phyloP scores from a whole-genome alignment of 1,140 invertebrate genomes.

The Sinella curviseta region DNA sequence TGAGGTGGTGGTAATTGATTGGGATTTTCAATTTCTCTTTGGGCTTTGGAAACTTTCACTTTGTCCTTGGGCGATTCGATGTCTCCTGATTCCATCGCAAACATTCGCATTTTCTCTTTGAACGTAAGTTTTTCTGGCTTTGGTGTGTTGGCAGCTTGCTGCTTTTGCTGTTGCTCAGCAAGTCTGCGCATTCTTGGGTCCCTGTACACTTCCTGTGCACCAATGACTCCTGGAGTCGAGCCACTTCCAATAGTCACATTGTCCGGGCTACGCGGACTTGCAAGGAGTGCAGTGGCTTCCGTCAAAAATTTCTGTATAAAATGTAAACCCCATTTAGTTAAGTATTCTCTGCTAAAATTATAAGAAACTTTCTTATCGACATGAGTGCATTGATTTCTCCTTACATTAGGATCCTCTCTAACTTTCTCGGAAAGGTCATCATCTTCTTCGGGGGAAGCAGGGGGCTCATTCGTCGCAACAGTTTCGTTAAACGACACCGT shows the following conservation, averaged over 20 bases:
- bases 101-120: conserved; percentile 97
- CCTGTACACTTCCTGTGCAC: conserved; percentile 56
- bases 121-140: conserved; percentile 88
- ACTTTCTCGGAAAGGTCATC: conserved; percentile 62
- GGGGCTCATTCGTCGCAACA: conserved; percentile 61
- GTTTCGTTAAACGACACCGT: conserved; percentile 76
- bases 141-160: conserved; percentile 64
- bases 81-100: conserved; percentile 88
- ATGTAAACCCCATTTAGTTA: no score
- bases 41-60: conserved; percentile 88
- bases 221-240: conserved; percentile 70
- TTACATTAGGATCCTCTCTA: conserved; percentile 78
- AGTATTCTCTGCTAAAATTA: not conserved
- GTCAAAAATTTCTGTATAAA: conserved; percentile 72
- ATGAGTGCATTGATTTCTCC: conserved; percentile 46
- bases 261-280: conserved; percentile 70
- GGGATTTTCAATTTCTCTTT: conserved; percentile 76
- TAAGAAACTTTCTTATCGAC: not conserved
- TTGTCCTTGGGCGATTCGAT: conserved; percentile 83
- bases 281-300: conserved; percentile 73
- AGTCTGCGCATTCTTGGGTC: conserved; percentile 79
- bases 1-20: not conserved
- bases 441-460: conserved; percentile 53
- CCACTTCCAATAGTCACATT: conserved; percentile 61
- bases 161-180: conserved; percentile 72